Base-by-base conservation (phyloP, 2,797 vertebrate genomes). In the Nothura maculosa region DNA sequence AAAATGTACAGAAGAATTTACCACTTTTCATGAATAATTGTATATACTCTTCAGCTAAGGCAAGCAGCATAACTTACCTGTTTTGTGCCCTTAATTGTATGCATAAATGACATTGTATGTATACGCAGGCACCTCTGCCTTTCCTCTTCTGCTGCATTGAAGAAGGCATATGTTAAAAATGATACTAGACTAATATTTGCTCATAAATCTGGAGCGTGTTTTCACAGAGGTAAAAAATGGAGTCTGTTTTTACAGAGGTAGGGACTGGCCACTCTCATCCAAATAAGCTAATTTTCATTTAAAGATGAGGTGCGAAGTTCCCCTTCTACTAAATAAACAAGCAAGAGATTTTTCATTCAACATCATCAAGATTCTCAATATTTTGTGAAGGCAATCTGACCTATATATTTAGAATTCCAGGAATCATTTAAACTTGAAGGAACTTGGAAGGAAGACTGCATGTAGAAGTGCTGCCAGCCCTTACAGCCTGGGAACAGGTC, bases 261-360 rank as follows among this genome's bases (percentile, higher is more conserved):
- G 27, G 8, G 15, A 54, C 19, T 34, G 10, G 5, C 3, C 3
- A 1, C 63, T 57, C 21, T 25, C 22, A 13, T 13, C 42, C 27
- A 21, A 25, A 36, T 34, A 40, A 63, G 4, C 1, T 32, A 61
- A 38, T 61, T 50, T 10, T 73, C 24, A 22, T 55, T 67, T 27
- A 28, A 38, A 60, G 32, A 8, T 7, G 60, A 7, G 5, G 2
- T 62, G 24, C 50, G 21, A 74, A 55, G 47, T 42, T 0, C 13
- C 20, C 11, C 6, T 7, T 67, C 34, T 47, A 54, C 24, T 10
- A 47, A 47, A 5, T 9, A 79, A 9, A 1, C 1, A 77, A 58
- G 5, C 2, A 28, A 60, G 12, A 68, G 15, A 4, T 1, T 0
- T 62, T 18, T 14, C 42, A 58, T 61, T 36, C 27, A 50, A 12